These are phyloP conservation scores for Catharus ustulatus DNA, from an alignment of 2,797 vertebrate species.

Conservation along the genomic window DNA sequence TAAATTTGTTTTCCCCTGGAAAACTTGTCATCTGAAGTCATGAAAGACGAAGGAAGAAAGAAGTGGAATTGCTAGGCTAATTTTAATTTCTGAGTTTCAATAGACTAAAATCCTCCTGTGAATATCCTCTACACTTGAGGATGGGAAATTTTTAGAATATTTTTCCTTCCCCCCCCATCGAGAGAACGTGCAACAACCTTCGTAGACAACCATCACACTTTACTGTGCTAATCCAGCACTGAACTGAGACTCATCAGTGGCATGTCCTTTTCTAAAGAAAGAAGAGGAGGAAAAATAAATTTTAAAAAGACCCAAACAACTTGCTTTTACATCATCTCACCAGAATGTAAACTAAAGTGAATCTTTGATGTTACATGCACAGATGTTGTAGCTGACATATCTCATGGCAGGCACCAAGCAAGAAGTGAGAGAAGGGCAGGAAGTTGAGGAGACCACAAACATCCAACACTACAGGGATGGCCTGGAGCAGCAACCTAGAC, in stretches of 20 bases:
- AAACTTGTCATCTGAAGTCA: background rate
- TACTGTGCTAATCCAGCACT: background rate
- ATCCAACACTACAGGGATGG: slow-evolving; percentile 63
- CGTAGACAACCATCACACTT: background rate
- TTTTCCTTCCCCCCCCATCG: background rate
- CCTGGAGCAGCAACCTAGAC: slow-evolving; percentile 43
- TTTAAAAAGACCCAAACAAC: slow-evolving; percentile 49
- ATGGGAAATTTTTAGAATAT: background rate
- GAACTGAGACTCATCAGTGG: background rate
- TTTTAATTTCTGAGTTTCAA: slow-evolving; percentile 6
- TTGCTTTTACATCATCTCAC: slow-evolving; percentile 74
- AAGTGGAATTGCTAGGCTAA: background rate
- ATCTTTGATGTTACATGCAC: slow-evolving; percentile 80
- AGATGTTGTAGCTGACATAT: slow-evolving; percentile 76
- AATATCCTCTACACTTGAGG: background rate
- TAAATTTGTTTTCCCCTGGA: background rate
- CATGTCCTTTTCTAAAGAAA: slow-evolving; percentile 10
- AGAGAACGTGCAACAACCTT: background rate
- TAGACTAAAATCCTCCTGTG: background rate
- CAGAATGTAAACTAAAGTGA: slow-evolving; percentile 77
- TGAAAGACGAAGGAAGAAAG: background rate
- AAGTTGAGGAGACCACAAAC: slow-evolving; percentile 76
- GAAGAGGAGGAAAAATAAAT: slow-evolving; percentile 29
- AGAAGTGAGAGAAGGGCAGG: slow-evolving; percentile 67
- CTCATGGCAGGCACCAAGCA: slow-evolving; percentile 67